Evolutionary conservation across 2,113 vertebrate genomes (phyloP).

Genomic region (Oreochromis tanganicae): DNA sequence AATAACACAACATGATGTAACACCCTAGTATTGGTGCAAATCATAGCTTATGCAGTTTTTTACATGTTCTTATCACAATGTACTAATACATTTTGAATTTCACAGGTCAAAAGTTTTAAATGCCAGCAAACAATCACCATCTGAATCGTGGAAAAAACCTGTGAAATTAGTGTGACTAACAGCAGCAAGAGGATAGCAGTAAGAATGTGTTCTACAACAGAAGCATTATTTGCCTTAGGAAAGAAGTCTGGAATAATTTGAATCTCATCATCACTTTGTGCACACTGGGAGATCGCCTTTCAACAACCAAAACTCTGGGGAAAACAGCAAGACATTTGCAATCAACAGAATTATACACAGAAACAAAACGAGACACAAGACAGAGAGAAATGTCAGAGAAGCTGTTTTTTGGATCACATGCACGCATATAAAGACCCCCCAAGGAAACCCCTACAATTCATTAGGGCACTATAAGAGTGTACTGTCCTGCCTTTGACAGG

Average conservation of each 20-base stretch:
- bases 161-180: neutral
- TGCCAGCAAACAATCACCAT: neutral
- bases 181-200: neutral
- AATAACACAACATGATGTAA: neutral
- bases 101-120: neutral
- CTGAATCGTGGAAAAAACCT: neutral
- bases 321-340: neutral
- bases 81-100: neutral
- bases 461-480: conserved; percentile 11
- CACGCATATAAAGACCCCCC: neutral
- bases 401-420: conserved; percentile 30
- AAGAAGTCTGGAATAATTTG: neutral
- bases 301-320: neutral
- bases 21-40: neutral
- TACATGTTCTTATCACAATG: neutral
- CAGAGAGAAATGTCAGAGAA: neutral
- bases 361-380: neutral
- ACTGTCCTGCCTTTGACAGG: conserved; percentile 4
- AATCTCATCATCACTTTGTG: conserved; percentile 20
- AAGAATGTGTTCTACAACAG: neutral
- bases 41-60: neutral
- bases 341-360: conserved; percentile 2
- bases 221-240: neutral
- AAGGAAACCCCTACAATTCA: conserved; percentile 17
- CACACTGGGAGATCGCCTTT: neutral